phyloP scores from a whole-genome alignment of 2,888 invertebrate species.

The Microplitis manilae region DNA sequence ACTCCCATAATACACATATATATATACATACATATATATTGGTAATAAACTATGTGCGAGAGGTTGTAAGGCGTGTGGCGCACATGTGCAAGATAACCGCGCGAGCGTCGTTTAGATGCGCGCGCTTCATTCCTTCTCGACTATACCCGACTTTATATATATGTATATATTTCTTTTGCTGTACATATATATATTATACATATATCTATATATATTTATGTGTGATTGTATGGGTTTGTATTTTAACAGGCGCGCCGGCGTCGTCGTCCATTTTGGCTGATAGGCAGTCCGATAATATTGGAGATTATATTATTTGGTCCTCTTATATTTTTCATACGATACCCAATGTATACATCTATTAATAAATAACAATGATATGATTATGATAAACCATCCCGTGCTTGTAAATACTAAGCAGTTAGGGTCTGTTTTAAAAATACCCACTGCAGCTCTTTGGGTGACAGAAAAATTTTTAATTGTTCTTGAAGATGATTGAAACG shows the following conservation, averaged over 20 bases:
- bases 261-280: slow-evolving; percentile 30
- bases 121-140: slow-evolving; percentile 6
- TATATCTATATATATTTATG: too few relatives aligned
- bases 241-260: slow-evolving; percentile 26
- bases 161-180: not conserved
- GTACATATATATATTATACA: not conserved
- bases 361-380: slow-evolving; percentile 1
- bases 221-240: not conserved
- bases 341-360: not conserved
- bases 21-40: slow-evolving; percentile 26
- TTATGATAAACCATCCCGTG: not conserved
- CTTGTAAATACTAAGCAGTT: too few relatives aligned
- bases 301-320: not conserved
- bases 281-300: not conserved
- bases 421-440: too few relatives aligned
- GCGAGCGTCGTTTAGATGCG: not conserved
- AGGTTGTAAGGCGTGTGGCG: slow-evolving; percentile 63
- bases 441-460: too few relatives aligned
- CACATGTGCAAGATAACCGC: slow-evolving; percentile 59
- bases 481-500: too few relatives aligned
- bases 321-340: not conserved
- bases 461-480: too few relatives aligned
- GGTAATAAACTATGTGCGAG: slow-evolving; percentile 61
- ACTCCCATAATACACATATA: not conserved
- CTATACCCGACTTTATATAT: not conserved